These are phyloP conservation scores for Stictocephala bisonia DNA, from an alignment of 2,888 invertebrate genomes.

Conservation along the genomic window DNA sequence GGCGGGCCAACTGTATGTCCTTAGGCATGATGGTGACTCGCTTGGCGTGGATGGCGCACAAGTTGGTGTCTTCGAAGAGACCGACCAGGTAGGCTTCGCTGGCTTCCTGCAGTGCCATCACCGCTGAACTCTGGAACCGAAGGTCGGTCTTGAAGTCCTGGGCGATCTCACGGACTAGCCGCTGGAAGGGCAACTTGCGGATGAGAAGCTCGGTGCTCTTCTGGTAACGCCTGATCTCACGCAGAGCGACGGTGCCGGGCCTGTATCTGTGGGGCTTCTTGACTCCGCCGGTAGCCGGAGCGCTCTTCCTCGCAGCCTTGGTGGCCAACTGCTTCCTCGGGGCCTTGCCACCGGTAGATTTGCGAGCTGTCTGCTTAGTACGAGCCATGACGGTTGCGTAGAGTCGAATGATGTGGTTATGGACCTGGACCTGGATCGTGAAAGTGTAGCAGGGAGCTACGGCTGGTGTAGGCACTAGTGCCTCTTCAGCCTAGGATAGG, in stretches of 20 bases:
- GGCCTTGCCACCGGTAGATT: too few species aligned
- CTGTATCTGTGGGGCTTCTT: slow-evolving; percentile 66
- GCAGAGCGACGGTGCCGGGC: slow-evolving; percentile 95
- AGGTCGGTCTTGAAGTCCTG: slow-evolving; percentile 97
- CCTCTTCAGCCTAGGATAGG: too few species aligned
- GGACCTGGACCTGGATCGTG: too few species aligned
- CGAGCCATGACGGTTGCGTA: too few species aligned
- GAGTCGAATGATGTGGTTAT: too few species aligned
- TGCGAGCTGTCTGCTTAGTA: too few species aligned
- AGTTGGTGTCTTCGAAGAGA: slow-evolving; percentile 80
- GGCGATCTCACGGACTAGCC: slow-evolving; percentile 95
- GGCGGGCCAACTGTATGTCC: slow-evolving; percentile 70
- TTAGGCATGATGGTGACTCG: slow-evolving; percentile 75
- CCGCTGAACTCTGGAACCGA: slow-evolving; percentile 95
- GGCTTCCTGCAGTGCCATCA: slow-evolving; percentile 83
- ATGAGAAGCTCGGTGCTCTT: slow-evolving; percentile 96
- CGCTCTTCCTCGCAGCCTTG: too few species aligned
- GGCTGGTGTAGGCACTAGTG: too few species aligned
- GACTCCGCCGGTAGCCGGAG: too few species aligned
- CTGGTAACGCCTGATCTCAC: slow-evolving; percentile 97
- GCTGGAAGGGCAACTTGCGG: slow-evolving; percentile 95
- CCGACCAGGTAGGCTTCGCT: slow-evolving; percentile 75
- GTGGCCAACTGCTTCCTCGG: too few species aligned
- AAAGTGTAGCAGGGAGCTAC: too few species aligned
- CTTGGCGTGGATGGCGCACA: slow-evolving; percentile 82